Evolutionary conservation across 2,113 vertebrate species (phyloP), one percentile per base, ranked within the genome.

Genomic region (Turdus rufiventris): DNA sequence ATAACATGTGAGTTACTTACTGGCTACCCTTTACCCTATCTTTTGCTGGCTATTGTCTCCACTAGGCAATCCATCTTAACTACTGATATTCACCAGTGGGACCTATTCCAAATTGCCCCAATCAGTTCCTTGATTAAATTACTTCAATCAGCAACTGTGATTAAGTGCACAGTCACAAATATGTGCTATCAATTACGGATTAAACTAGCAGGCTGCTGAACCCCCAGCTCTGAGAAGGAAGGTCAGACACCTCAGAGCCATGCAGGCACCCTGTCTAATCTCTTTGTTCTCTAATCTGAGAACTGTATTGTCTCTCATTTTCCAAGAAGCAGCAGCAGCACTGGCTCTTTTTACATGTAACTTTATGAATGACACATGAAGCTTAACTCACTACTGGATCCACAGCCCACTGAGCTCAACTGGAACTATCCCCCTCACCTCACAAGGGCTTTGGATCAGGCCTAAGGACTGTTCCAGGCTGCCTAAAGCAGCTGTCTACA

Each of bases 41-140:
- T 72, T 85, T 68, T 45, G 65, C 62, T 61, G 75, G 58, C 66
- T 91, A 36, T 73, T 82, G 76, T 76, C 50, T 94, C 56, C 40
- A 80, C 43, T 31, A 51, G 68, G 24, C 63, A 90, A 94, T 86
- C 33, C 36, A 74, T 83, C 72, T 74, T 88, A 88, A 86, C 75
- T 80, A 82, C 54, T 70, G 71, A 68, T 67, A 92, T 31, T 77
- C 60, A 82, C 62, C 60, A 76, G 13, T 63, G 67, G 79, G 72
- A 78, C 56, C 61, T 80, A 77, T 38, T 93, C 63, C 71, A 90
- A 91, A 95, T 92, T 82, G 65, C 62, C 62, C 50, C 33, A 70
- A 75, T 93, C 74, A 86, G 47, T 38, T 85, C 33, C 67, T 85
- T 92, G 78, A 95, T 88, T 93, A 85, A 96, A 92, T 94, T 88